Conservation (phyloP, 2,888 invertebrate species). For the Plebejus argus region DNA sequence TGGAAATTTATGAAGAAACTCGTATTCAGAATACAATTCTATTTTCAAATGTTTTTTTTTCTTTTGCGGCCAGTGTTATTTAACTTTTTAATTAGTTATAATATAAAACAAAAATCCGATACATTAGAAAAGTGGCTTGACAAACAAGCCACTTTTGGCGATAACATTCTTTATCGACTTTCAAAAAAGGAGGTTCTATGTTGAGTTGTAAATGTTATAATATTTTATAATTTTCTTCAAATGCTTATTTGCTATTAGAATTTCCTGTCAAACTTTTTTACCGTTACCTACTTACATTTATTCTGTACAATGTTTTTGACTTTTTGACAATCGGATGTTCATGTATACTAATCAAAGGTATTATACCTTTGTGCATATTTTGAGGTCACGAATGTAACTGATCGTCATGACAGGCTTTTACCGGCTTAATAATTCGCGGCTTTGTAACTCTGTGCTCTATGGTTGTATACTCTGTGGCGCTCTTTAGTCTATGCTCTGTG, state of each 20-base stretch:
- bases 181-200: too few species aligned
- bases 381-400: neutral
- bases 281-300: neutral
- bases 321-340: neutral
- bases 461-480: neutral
- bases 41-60: constrained; percentile 10
- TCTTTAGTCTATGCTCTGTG: neutral
- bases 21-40: constrained; percentile 14
- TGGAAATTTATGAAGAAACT: constrained; percentile 27
- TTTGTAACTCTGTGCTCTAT: neutral
- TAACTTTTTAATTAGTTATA: neutral
- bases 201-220: too few species aligned
- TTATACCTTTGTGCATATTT: constrained; percentile 9
- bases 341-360: neutral
- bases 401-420: constrained; percentile 5
- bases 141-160: too few species aligned
- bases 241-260: neutral
- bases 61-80: neutral
- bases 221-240: neutral
- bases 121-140: too few species aligned
- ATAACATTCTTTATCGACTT: neutral
- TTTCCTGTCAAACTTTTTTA: neutral
- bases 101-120: neutral
- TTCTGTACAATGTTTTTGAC: neutral
- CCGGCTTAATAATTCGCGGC: neutral